Conservation (phyloP, 2,888 invertebrate species). For the Oligia strigilis region DNA sequence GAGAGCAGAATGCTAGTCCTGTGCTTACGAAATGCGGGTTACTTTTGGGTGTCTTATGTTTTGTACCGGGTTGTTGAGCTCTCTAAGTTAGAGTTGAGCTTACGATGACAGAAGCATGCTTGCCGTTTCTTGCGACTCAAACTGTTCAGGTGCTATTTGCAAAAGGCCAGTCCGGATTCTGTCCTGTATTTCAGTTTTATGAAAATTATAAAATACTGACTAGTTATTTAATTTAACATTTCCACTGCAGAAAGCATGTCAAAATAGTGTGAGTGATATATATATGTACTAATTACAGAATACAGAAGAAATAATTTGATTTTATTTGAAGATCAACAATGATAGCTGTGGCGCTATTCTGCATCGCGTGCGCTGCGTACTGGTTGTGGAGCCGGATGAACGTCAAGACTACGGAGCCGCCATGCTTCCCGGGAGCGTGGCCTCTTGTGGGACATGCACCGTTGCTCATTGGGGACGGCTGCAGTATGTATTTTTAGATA, state of each 20-base stretch:
- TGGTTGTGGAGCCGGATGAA: conserved; percentile 68
- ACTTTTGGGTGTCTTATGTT: no score
- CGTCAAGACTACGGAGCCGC: no score
- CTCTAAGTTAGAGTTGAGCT: background rate
- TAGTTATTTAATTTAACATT: no score
- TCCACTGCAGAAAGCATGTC: no score
- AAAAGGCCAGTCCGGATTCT: background rate
- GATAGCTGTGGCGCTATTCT: conserved; percentile 71
- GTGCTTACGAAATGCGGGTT: no score
- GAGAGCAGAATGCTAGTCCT: no score
- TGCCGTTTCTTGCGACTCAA: background rate
- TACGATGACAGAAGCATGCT: background rate
- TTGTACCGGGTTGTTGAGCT: background rate
- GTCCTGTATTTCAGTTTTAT: background rate
- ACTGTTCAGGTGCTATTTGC: background rate
- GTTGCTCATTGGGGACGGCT: no score
- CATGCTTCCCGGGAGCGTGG: no score
- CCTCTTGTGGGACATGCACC: no score
- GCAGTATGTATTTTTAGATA: no score
- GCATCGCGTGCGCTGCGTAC: conserved; percentile 68
- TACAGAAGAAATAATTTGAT: no score
- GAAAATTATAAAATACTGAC: background rate
- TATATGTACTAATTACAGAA: background rate
- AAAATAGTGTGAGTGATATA: background rate
- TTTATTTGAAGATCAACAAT: conserved; percentile 60